Conservation (phyloP, 2,797 vertebrate species). For the Typhlichthys subterraneus region DNA sequence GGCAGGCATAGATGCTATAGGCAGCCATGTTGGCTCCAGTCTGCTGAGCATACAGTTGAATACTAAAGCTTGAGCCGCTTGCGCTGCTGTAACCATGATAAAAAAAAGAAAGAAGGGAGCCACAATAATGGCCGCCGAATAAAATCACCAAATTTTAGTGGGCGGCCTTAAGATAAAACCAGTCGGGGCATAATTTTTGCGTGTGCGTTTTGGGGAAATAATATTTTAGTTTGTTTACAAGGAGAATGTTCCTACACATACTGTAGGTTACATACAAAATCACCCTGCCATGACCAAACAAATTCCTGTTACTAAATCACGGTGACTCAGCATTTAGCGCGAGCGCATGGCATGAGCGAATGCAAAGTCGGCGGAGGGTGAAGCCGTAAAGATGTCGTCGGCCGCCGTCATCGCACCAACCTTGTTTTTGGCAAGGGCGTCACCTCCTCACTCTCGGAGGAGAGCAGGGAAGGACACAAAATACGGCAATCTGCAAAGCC, state of each 20-base stretch:
- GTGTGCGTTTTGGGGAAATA: neutral
- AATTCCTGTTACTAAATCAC: slow-evolving; percentile 15
- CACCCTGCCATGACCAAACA: slow-evolving; percentile 16
- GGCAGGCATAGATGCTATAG: slow-evolving; percentile 40
- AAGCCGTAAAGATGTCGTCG: slow-evolving; percentile 61
- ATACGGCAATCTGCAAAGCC: slow-evolving; percentile 49
- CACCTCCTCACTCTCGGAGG: slow-evolving; percentile 27
- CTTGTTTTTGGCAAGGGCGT: slow-evolving; percentile 55
- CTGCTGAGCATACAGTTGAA: slow-evolving; percentile 34
- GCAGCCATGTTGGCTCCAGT: slow-evolving; percentile 36
- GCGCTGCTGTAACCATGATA: slow-evolving; percentile 28
- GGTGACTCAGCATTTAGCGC: slow-evolving; percentile 50
- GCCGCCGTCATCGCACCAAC: slow-evolving; percentile 32
- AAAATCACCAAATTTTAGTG: no score
- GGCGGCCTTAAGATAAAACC: no score
- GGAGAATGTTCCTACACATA: slow-evolving; percentile 1
- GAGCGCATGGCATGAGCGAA: slow-evolving; percentile 28
- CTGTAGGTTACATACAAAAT: neutral
- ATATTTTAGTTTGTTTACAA: slow-evolving; percentile 9
- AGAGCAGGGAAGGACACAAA: slow-evolving; percentile 34
- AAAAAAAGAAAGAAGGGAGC: slow-evolving; percentile 22
- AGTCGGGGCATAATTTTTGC: neutral
- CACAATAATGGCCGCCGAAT: slow-evolving; percentile 29
- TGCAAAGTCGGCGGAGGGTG: slow-evolving; percentile 54
- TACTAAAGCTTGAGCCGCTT: slow-evolving; percentile 20